These are phyloP conservation scores for Emydoidea blandingii DNA, from an alignment of 2,797 vertebrate species.

Conservation along the genomic window DNA sequence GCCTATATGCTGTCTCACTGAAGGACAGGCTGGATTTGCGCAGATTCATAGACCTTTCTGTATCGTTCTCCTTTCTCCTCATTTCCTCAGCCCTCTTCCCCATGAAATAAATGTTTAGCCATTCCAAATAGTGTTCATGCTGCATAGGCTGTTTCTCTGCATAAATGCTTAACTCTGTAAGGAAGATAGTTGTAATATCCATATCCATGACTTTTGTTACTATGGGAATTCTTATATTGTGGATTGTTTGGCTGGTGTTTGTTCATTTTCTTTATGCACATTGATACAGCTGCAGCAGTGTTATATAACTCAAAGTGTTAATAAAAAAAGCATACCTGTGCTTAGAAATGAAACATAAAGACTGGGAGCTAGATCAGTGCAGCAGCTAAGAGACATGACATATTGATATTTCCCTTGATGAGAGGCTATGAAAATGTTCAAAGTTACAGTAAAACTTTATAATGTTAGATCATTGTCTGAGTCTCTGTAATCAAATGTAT, in stretches of 20 bases:
- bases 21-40: neutral
- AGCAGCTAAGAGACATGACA: neutral
- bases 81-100: neutral
- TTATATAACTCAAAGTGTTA: neutral
- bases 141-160: neutral
- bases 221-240: neutral
- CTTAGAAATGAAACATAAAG: neutral
- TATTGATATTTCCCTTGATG: neutral
- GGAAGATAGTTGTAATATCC: neutral
- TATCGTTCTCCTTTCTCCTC: neutral
- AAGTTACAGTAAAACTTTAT: neutral
- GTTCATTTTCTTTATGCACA: slow-evolving; percentile 19
- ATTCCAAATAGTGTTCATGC: neutral
- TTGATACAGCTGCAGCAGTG: neutral
- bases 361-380: neutral
- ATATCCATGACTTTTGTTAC: neutral
- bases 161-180: neutral
- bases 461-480: neutral
- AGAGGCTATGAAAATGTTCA: neutral
- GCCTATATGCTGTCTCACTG: neutral
- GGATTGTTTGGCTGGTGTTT: slow-evolving; percentile 2
- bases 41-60: neutral
- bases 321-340: neutral
- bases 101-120: neutral
- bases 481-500: neutral